These are phyloP conservation scores for Rhagologus leucostigma DNA, from an alignment of 2,113 vertebrate species.

Conservation along the genomic window DNA sequence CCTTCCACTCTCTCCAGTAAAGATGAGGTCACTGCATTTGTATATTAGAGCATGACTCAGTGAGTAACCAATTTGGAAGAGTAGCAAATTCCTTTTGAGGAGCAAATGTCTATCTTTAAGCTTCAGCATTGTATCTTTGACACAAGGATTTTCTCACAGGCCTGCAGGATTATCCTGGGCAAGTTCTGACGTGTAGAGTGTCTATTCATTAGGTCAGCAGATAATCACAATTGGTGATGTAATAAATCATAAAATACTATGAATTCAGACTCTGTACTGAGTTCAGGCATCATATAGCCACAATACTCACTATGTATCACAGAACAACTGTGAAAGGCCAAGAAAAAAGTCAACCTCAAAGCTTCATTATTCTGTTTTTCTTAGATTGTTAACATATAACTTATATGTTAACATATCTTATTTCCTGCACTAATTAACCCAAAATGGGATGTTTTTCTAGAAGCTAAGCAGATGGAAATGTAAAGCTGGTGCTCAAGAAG, in stretches of 20 bases:
- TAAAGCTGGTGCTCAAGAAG: not conserved
- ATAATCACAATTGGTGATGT: not conserved
- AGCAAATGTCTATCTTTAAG: conserved; percentile 36
- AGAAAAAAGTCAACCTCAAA: not conserved
- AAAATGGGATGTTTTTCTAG: not conserved
- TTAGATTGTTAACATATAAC: not conserved
- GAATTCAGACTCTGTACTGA: not conserved
- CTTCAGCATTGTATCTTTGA: not conserved
- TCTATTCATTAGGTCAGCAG: not conserved
- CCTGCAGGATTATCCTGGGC: not conserved
- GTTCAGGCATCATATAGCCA: not conserved
- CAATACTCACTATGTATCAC: not conserved
- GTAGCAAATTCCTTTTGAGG: not conserved
- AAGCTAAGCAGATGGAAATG: not conserved
- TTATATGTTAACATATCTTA: not conserved
- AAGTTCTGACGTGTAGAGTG: not conserved
- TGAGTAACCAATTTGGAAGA: not conserved
- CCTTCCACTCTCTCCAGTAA: not conserved
- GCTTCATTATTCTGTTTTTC: not conserved
- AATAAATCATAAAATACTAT: not conserved
- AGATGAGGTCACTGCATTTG: conserved; percentile 18
- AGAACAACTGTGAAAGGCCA: not conserved
- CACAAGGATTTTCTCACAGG: conserved; percentile 7
- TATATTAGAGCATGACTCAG: not conserved
- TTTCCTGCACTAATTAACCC: not conserved